Conservation (phyloP, 30 jellyfish, hydroid and myxozoan genomes). For the Turritopsis rubra region DNA sequence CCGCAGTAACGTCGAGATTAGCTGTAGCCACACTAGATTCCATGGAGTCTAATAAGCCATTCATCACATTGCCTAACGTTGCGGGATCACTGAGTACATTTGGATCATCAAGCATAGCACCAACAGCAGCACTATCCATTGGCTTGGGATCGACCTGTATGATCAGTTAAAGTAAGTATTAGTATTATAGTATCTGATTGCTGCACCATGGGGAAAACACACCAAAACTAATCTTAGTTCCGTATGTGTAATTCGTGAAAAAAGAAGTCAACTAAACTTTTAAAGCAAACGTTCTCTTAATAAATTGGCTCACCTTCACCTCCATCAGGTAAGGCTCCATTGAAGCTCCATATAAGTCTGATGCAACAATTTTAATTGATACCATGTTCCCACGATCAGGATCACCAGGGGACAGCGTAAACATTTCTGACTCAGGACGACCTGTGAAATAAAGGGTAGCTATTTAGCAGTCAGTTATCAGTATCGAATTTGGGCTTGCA, state of each 20-base stretch:
- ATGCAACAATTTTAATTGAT: not conserved
- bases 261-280: too few species aligned
- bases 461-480: too few species aligned
- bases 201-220: too few species aligned
- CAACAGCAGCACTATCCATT: slow-evolving; percentile 20
- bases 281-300: too few species aligned
- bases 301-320: not conserved
- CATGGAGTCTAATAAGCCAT: slow-evolving; percentile 10
- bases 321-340: not conserved
- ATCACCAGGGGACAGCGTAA: slow-evolving; percentile 9
- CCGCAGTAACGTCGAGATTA: slow-evolving; percentile 2
- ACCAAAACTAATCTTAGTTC: too few species aligned
- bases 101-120: slow-evolving; percentile 1
- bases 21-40: not conserved
- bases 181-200: not conserved
- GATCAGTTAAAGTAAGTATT: not conserved
- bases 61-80: slow-evolving; percentile 16
- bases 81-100: slow-evolving; percentile 19
- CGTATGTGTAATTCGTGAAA: too few species aligned
- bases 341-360: slow-evolving; percentile 16
- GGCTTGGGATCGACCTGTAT: slow-evolving; percentile 8
- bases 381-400: not conserved
- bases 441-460: not conserved
- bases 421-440: not conserved
- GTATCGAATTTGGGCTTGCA: too few species aligned